phyloP scores from a whole-genome alignment of 2,888 invertebrate genomes.

The Carabus problematicus region DNA sequence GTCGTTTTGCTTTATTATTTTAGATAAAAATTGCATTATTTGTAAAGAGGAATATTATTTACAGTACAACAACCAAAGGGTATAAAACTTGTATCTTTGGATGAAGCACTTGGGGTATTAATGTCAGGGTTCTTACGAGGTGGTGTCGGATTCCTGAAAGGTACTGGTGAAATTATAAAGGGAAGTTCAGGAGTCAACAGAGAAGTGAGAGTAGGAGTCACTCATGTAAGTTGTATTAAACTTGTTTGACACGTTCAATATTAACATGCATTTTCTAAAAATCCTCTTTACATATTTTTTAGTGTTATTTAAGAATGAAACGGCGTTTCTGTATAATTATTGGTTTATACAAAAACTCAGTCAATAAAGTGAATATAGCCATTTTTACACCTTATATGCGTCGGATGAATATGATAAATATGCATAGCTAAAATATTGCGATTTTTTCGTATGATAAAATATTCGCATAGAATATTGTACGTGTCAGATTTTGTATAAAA shows the following conservation, averaged over 20 bases:
- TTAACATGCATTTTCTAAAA: background rate
- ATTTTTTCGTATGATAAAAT: background rate
- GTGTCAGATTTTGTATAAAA: constrained; percentile 28
- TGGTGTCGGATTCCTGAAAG: constrained; percentile 92
- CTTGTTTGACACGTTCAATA: no score
- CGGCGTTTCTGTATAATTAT: no score
- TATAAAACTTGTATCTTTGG: constrained; percentile 77
- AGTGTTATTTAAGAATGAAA: no score
- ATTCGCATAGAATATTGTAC: constrained; percentile 3
- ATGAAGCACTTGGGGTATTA: constrained; percentile 89
- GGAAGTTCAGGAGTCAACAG: constrained; percentile 91
- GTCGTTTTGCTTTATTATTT: background rate
- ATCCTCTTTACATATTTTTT: constrained; percentile 6
- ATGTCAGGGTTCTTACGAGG: constrained; percentile 95
- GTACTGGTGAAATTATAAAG: constrained; percentile 93
- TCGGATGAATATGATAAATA: constrained; percentile 10
- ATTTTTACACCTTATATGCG: no score
- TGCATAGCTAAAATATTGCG: constrained; percentile 31
- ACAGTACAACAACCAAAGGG: constrained; percentile 68
- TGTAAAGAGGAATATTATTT: constrained; percentile 44
- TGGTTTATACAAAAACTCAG: constrained; percentile 12
- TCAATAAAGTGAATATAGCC: background rate
- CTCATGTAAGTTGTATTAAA: constrained; percentile 75
- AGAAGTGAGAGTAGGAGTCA: constrained; percentile 96
- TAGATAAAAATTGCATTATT: background rate